These are phyloP conservation scores for Staurois parvus DNA, from an alignment of 2,797 vertebrate genomes.

Conservation along the genomic window DNA sequence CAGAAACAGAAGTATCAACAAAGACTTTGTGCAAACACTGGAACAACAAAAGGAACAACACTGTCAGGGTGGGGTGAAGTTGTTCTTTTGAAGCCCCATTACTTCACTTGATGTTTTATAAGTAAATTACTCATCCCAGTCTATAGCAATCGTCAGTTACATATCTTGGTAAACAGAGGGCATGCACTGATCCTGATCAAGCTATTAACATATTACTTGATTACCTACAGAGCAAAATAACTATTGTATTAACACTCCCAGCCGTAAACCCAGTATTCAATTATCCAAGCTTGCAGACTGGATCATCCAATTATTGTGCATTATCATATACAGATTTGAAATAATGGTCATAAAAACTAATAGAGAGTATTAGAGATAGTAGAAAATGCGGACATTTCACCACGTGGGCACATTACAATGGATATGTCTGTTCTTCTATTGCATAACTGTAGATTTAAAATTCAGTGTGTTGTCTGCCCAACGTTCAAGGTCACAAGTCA, in stretches of 20 bases:
- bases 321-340: constrained; percentile 36
- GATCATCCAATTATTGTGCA: constrained; percentile 36
- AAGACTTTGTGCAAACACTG: no score
- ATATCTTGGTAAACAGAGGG: constrained; percentile 16
- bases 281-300: constrained; percentile 32
- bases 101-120: no score
- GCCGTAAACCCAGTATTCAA: constrained; percentile 31
- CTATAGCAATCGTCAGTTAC: background rate
- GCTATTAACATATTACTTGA: constrained; percentile 1
- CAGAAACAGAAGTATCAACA: no score
- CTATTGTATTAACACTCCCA: constrained; percentile 16
- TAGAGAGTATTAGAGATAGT: constrained; percentile 11
- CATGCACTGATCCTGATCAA: constrained; percentile 9
- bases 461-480: background rate
- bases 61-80: no score
- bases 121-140: background rate
- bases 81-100: no score
- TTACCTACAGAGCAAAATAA: background rate
- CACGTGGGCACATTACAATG: background rate
- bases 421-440: background rate
- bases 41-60: no score
- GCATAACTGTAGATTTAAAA: background rate
- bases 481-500: constrained; percentile 4
- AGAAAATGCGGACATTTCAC: constrained; percentile 15
- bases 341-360: constrained; percentile 47